These are phyloP conservation scores for Pseudobourletiella spinata DNA, from an alignment of 1,140 invertebrate species.

Conservation along the genomic window DNA sequence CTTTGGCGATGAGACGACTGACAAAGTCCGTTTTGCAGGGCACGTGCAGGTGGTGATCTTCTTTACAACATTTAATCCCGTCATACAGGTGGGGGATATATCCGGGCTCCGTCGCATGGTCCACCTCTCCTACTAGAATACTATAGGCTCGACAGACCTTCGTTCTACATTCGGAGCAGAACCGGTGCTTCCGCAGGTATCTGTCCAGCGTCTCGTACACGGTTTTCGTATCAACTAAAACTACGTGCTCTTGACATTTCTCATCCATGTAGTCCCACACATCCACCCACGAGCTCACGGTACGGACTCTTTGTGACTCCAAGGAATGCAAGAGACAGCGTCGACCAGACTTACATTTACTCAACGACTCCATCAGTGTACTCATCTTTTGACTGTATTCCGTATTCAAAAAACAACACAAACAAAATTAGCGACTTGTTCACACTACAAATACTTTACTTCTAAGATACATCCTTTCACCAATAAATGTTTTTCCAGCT, in stretches of 20 bases:
- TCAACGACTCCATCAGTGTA: slow-evolving; percentile 64
- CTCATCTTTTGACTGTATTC: slow-evolving; percentile 15
- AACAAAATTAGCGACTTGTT: slow-evolving; percentile 13
- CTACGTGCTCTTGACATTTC: slow-evolving; percentile 72
- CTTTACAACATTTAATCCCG: slow-evolving; percentile 72
- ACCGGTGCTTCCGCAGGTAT: slow-evolving; percentile 81
- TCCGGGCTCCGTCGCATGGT: slow-evolving; percentile 74
- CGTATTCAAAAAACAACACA: slow-evolving; percentile 6
- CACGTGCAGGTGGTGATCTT: slow-evolving; percentile 77
- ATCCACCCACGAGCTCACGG: slow-evolving; percentile 56
- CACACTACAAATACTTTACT: too few species aligned
- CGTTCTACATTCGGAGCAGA: slow-evolving; percentile 82
- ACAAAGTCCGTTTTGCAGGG: slow-evolving; percentile 79
- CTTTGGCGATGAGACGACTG: slow-evolving; percentile 69
- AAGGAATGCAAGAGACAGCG: slow-evolving; percentile 77
- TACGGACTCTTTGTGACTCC: slow-evolving; percentile 67
- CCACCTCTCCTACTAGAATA: slow-evolving; percentile 72
- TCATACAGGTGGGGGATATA: slow-evolving; percentile 75
- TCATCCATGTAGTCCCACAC: slow-evolving; percentile 80
- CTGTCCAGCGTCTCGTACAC: slow-evolving; percentile 74
- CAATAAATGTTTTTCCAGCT: too few species aligned
- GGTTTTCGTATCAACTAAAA: slow-evolving; percentile 70
- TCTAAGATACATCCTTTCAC: too few species aligned
- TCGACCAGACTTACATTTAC: slow-evolving; percentile 73
- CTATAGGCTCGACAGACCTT: slow-evolving; percentile 80